Evolutionary conservation across 2,888 invertebrate genomes (phyloP), one percentile per base, ranked within the genome.

Genomic region (Torymus tubicola): DNA sequence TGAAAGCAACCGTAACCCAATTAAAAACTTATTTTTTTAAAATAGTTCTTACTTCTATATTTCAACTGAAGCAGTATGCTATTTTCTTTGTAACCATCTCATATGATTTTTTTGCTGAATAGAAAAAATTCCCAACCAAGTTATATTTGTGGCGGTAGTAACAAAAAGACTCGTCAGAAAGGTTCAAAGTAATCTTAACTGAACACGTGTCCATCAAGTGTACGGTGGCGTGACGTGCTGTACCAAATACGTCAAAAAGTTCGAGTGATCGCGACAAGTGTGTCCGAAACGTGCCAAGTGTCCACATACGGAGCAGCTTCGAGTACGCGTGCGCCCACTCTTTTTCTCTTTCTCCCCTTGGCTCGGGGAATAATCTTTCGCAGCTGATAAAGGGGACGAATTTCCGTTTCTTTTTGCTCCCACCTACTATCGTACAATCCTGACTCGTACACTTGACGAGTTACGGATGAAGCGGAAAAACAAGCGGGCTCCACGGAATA

Each of bases 281-380:
- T 13, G 50, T 13, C 57, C 13, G 21, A 72, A 63, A 80, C 72
- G 80, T 81, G 81, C 69, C 77, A 18, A 81, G 73, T 81, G 72
- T 72, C 57, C 70, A n/a, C 21, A 24, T 14, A 14, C 55, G 70
- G 42, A 13, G 10, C 42, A 42, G 42, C 42, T 8, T 42, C 12
- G 67, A 68, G 42, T 3, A 8, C 14, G 13, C 14, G 13, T 58
- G 53, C 42, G 16, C n/a, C 24, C 21, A 0, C 58, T 58, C 10
- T 14, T 4, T 4, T n/a, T n/a, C 13, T 64, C 14, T 57, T 14
- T 5, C 57, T 57, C 57, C n/a, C 16, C n/a, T 16, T n/a, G 57
- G n/a, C 14, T 8, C 57, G 8, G n/a, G 12, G 57, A 14, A n/a
- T 57, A 57, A 57, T 57, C 57, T 57, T 16, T 16, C 57, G n/a